Percentiles rank a stretch among this genome's conserved stretches.
Evolutionary conservation across 1,140 invertebrate genomes (phyloP).

Genomic region (Hyles euphorbiae): DNA sequence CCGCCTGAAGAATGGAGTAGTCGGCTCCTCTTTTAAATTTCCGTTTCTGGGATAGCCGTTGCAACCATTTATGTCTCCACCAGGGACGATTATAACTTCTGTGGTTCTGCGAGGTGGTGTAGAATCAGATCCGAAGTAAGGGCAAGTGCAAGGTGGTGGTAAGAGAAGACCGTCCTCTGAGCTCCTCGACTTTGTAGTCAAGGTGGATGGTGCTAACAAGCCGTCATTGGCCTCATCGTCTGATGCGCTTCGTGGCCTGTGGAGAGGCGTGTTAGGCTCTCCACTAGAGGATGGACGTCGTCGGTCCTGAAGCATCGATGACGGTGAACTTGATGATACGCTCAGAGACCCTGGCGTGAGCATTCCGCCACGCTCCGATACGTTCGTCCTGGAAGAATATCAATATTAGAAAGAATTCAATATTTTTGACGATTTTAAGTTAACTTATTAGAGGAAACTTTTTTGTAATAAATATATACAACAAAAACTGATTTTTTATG

Average conservation of each 20-base stretch:
- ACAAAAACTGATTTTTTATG: too few relatives aligned
- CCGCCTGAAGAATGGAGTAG: slow-evolving; percentile 56
- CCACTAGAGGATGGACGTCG: slow-evolving; percentile 50
- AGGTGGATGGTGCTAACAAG: slow-evolving; percentile 48
- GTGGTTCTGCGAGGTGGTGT: slow-evolving; percentile 62
- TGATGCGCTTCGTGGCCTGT: slow-evolving; percentile 60
- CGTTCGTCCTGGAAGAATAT: slow-evolving; percentile 49
- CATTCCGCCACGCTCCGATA: slow-evolving; percentile 59
- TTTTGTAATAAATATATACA: too few relatives aligned
- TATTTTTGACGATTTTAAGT: too few relatives aligned
- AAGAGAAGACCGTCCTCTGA: slow-evolving; percentile 75
- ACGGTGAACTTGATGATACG: slow-evolving; percentile 63
- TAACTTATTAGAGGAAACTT: too few relatives aligned
- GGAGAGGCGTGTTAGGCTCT: slow-evolving; percentile 46
- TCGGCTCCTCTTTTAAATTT: slow-evolving; percentile 60
- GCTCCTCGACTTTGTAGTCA: slow-evolving; percentile 60
- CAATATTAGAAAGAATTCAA: not conserved
- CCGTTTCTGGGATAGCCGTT: slow-evolving; percentile 61
- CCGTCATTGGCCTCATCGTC: slow-evolving; percentile 66
- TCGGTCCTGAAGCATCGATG: slow-evolving; percentile 61
- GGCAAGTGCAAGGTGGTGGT: slow-evolving; percentile 85
- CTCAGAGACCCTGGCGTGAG: slow-evolving; percentile 62
- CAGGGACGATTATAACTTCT: slow-evolving; percentile 64
- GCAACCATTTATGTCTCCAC: slow-evolving; percentile 58
- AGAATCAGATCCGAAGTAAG: slow-evolving; percentile 82